Evolutionary conservation across 2,113 vertebrate genomes (phyloP).

Genomic region (Istiophorus platypterus): DNA sequence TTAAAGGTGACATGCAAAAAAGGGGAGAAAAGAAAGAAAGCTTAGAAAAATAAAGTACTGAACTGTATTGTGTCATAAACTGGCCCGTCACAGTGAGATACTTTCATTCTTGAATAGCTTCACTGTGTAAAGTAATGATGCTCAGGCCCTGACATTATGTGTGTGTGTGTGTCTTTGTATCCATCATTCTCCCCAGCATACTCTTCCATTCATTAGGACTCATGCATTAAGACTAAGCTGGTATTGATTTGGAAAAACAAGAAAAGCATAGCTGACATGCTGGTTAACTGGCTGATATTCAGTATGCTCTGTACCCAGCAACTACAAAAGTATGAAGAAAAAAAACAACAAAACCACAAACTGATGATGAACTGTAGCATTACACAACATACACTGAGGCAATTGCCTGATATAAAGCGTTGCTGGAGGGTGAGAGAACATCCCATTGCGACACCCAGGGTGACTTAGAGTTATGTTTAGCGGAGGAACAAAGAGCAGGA

Average conservation of each 20-base stretch:
- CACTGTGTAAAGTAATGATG: conserved; percentile 55
- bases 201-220: conserved; percentile 45
- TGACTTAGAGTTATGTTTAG: conserved; percentile 67
- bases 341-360: conserved; percentile 41
- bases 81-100: conserved; percentile 29
- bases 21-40: conserved; percentile 29
- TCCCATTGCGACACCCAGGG: conserved; percentile 71
- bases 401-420: conserved; percentile 62
- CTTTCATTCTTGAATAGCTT: conserved; percentile 60
- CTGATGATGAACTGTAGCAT: conserved; percentile 33
- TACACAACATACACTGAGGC: conserved; percentile 57
- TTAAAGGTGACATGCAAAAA: conserved; percentile 68
- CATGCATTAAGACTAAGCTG: conserved; percentile 32
- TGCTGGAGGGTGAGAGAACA: conserved; percentile 62
- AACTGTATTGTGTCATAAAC: conserved; percentile 56
- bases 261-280: conserved; percentile 2
- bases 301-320: neutral
- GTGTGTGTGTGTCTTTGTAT: conserved; percentile 26
- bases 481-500: conserved; percentile 79
- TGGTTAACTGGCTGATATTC: neutral
- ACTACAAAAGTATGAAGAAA: conserved; percentile 24
- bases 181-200: conserved; percentile 20
- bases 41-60: conserved; percentile 52
- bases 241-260: conserved; percentile 41
- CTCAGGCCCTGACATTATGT: conserved; percentile 39